These are phyloP conservation scores for Promerops cafer DNA, from an alignment of 2,113 vertebrate genomes.

Conservation along the genomic window DNA sequence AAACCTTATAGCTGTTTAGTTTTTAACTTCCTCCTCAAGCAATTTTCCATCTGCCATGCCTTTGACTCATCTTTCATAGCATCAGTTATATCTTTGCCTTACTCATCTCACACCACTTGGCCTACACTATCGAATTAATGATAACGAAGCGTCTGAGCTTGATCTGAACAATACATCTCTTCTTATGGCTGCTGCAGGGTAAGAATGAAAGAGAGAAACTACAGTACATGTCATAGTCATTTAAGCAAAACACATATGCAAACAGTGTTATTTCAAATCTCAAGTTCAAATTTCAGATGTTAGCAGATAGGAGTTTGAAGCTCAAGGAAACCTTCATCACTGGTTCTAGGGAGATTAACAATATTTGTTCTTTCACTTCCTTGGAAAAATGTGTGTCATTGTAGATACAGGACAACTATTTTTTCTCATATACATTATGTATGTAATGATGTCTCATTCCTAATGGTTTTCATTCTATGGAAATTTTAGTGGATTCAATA, in stretches of 20 bases:
- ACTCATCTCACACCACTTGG: background rate
- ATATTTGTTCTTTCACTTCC: background rate
- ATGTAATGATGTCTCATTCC: background rate
- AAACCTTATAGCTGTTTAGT: background rate
- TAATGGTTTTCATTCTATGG: background rate
- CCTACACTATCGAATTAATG: rapidly evolving
- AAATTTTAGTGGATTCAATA: background rate
- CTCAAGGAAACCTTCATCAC: background rate
- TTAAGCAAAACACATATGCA: background rate
- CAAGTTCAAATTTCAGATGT: background rate
- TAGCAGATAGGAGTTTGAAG: background rate
- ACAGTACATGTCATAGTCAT: rapidly evolving
- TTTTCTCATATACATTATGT: background rate
- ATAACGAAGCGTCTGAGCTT: background rate
- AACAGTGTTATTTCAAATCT: background rate
- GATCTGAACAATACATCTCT: background rate
- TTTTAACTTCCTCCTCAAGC: background rate
- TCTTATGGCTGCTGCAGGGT: background rate
- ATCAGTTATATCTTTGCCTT: background rate
- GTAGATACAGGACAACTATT: background rate
- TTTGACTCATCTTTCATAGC: background rate
- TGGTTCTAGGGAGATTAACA: background rate
- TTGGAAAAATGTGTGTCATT: background rate
- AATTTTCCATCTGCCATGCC: background rate
- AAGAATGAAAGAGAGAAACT: background rate